Percentiles rank a stretch among this genome's conserved stretches.
Evolutionary conservation across 2,113 vertebrate genomes (phyloP).

Genomic region (Dendropsophus ebraccatus): DNA sequence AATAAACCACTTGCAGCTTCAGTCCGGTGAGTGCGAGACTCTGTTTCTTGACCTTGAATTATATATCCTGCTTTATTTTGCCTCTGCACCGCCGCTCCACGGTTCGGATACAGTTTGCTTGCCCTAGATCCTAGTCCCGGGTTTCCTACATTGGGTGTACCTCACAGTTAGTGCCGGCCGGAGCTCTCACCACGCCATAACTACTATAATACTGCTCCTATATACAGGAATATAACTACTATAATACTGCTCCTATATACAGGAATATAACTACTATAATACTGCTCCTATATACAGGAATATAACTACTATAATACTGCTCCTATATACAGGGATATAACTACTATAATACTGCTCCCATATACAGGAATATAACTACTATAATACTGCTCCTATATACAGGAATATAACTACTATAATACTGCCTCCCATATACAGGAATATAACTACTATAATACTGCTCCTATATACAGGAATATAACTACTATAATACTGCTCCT

Average conservation of each 20-base stretch:
- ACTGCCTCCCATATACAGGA: neutral
- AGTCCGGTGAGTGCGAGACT: too few relatives aligned
- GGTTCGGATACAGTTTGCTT: too few relatives aligned
- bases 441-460: conserved; percentile 2
- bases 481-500: neutral
- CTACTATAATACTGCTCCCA: conserved; percentile 8
- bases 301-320: conserved; percentile 21
- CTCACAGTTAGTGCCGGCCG: too few relatives aligned
- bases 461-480: neutral
- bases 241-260: conserved; percentile 5
- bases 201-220: conserved; percentile 9
- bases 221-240: conserved; percentile 4
- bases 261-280: conserved; percentile 11
- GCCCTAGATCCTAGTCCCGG: too few relatives aligned
- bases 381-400: conserved; percentile 9
- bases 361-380: conserved; percentile 1
- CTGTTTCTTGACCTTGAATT: too few relatives aligned
- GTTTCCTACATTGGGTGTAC: too few relatives aligned
- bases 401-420: conserved; percentile 4
- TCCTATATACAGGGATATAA: neutral
- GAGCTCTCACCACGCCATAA: neutral
- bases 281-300: neutral
- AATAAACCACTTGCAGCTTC: too few relatives aligned
- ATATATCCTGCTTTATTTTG: too few relatives aligned
- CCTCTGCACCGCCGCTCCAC: too few relatives aligned